Conservation (phyloP, 2,113 vertebrate genomes). For the Bagarius yarrelli region DNA sequence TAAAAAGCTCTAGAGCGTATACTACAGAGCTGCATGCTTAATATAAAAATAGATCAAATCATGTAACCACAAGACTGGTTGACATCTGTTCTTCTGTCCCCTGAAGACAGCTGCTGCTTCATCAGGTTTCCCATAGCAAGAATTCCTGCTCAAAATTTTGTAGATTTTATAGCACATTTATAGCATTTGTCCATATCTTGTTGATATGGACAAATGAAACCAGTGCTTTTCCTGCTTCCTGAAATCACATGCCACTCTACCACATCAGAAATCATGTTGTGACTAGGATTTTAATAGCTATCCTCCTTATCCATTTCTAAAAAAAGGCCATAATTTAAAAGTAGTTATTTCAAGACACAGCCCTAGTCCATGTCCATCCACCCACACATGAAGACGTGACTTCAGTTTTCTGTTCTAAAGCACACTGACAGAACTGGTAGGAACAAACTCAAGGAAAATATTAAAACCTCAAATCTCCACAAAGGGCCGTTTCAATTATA, state of each 20-base stretch:
- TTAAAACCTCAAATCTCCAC: not conserved
- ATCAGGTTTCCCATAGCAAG: not conserved
- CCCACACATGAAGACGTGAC: not conserved
- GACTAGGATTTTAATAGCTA: not conserved
- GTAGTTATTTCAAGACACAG: not conserved
- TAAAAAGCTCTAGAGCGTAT: too few species aligned
- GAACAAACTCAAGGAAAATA: not conserved
- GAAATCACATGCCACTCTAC: not conserved
- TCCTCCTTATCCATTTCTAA: not conserved
- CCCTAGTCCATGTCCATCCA: not conserved
- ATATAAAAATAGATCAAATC: not conserved
- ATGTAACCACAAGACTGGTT: constrained; percentile 3
- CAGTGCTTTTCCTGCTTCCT: not conserved
- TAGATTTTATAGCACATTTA: not conserved
- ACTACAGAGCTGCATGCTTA: not conserved
- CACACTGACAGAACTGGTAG: not conserved
- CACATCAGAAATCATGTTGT: not conserved
- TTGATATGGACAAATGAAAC: not conserved
- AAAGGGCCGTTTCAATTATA: not conserved
- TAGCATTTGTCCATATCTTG: too few species aligned
- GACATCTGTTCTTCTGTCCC: constrained; percentile 8
- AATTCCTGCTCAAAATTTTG: not conserved
- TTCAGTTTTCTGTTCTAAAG: not conserved
- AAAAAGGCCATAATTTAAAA: not conserved
- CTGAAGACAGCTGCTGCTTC: constrained; percentile 18